Evolutionary conservation across 2,113 vertebrate species (phyloP), one percentile per base, ranked within the genome.

Genomic region (Dolichallabes microphthalmus): DNA sequence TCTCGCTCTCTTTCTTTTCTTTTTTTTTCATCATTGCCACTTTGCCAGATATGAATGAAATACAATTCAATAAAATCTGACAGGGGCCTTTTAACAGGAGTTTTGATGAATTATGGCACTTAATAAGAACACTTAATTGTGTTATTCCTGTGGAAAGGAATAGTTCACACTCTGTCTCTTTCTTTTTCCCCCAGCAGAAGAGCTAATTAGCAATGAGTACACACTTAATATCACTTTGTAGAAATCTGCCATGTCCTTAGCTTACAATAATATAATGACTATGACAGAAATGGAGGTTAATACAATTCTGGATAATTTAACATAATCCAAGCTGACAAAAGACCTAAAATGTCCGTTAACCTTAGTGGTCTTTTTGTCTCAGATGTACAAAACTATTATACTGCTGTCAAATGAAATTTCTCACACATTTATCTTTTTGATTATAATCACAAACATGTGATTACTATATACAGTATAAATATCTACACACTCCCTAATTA

Each of bases 141-240:
- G 60, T 66, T 64, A 77, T 53, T 77, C 60, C 60, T 84, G 50
- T 30, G 19, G 19, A 84, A 66, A 3, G 60, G 53, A 66, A 15
- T 35, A n/a, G 53, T 55, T 83, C 52, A 27, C 63, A 60, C 82
- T 58, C 20, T 83, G 8, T 57, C 12, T 39, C 14, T 25, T 32
- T 39, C 14, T 15, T 58, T 66, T 15, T 6, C 32, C 30, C 57
- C 20, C 50, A 55, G 50, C 30, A 77, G 27, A 55, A 66, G 60
- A 84, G 74, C 60, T 85, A 68, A 85, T 85, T 79, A 78, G 61
- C 74, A 53, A 57, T 79, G n/a, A 75, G 58, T 52, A 76, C 25
- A 52, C 63, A 82, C 80, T 82, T 82, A 55, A 82, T 82, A 75
- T 83, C 53, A 61, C 82, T 74, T 75, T 75, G 25, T 15, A 39